Evolutionary conservation across 2,113 vertebrate species (phyloP), one percentile per base, ranked within the genome.

Genomic region (Campylorhamphus procurvoides): DNA sequence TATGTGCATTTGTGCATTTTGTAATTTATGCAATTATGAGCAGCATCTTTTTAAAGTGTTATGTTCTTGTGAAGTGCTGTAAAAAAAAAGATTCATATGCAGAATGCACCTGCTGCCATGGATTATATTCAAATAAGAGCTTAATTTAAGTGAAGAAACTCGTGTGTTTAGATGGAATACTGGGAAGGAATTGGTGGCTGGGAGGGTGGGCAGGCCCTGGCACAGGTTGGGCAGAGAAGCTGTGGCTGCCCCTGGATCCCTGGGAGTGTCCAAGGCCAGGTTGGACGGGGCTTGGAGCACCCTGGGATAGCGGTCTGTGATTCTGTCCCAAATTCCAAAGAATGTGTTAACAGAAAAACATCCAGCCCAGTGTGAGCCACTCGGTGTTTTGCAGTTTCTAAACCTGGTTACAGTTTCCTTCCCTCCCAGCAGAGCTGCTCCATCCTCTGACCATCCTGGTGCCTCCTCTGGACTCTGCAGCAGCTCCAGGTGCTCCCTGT

Each of bases 321-420:
- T 40, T 63, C 39, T 63, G 39, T 14, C 39, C 56, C 44, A 7
- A 20, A 47, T 42, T 62, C 39, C 27, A 8, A n/a, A 46, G 17
- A 49, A 35, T 7, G 19, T 39, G 12, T n/a, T 56, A 35, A 39
- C 12, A 58, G 33, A 12, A 10, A 2, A 56, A 33, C n/a, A 7
- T 31, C 23, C 19, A 35, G 8, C 39, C 55, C 50, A 4, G 29
- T 0, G 2, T 10, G 14, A 9, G 28, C 53, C 6, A 1, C 8
- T 11, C 50, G n/a, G 35, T n/a, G 44, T 37, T 60, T 7, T 22
- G 59, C 16, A 46, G 67, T 40, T 53, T 35, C 9, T 60, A 33
- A 66, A 73, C 13, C 33, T 73, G 47, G 28, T 73, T 11, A 27
- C 50, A 37, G 49, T 12, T 37, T 9, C 19, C 39, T 44, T 29